Conservation (phyloP, 2,888 invertebrate species). For the Stenolophus ochropezus region DNA sequence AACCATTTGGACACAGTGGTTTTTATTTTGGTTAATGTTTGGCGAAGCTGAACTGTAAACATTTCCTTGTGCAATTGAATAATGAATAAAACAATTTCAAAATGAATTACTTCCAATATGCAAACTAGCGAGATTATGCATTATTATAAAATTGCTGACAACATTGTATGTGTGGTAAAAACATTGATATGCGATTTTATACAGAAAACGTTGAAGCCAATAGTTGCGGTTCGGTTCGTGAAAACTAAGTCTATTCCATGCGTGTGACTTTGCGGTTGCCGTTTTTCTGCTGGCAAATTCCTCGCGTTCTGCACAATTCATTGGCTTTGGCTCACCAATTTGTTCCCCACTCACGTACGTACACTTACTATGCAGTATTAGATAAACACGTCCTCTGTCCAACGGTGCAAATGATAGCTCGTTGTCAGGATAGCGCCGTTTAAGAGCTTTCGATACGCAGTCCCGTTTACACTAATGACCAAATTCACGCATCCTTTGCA, state of each 20-base stretch:
- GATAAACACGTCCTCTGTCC: constrained; percentile 27
- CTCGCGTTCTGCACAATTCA: constrained; percentile 8
- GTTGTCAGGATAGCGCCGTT: constrained; percentile 37
- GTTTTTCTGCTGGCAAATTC: not conserved
- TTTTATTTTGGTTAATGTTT: too few relatives aligned
- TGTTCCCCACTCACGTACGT: constrained; percentile 9
- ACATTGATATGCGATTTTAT: too few relatives aligned
- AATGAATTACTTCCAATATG: too few relatives aligned
- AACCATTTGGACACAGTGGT: too few relatives aligned
- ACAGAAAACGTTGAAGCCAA: not conserved
- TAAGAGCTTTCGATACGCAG: constrained; percentile 37
- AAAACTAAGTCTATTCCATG: not conserved
- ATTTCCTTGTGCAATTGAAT: too few relatives aligned
- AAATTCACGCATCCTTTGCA: constrained; percentile 44
- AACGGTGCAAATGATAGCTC: constrained; percentile 29
- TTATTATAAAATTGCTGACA: too few relatives aligned
- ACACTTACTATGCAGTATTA: constrained; percentile 36
- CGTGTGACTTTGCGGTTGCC: not conserved
- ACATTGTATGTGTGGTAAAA: too few relatives aligned
- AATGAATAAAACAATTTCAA: too few relatives aligned
- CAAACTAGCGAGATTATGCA: too few relatives aligned
- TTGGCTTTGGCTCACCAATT: constrained; percentile 11
- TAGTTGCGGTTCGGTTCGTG: too few relatives aligned
- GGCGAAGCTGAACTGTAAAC: too few relatives aligned
- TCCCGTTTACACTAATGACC: constrained; percentile 55